phyloP scores from a whole-genome alignment of 2,113 vertebrate species.

The Thalassoma bifasciatum region DNA sequence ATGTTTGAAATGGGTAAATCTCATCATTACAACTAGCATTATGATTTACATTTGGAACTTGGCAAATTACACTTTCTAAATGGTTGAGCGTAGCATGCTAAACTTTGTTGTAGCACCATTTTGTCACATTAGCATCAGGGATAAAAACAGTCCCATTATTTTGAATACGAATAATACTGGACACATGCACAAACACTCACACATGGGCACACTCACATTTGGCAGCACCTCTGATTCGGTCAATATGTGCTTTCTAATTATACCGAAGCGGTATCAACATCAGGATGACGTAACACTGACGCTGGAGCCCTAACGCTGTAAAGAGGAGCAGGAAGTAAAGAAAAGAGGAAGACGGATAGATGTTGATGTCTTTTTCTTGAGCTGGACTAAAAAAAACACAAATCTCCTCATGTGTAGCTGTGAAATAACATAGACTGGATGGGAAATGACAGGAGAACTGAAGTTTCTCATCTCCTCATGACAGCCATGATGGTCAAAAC shows the following conservation, averaged over 20 bases:
- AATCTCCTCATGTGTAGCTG: conserved; percentile 41
- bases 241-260: conserved; percentile 71
- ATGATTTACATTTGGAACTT: too few species aligned
- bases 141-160: neutral
- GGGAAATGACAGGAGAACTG: conserved; percentile 60
- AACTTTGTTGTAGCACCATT: neutral
- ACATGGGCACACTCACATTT: conserved; percentile 37
- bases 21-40: too few species aligned
- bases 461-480: conserved; percentile 50
- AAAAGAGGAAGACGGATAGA: conserved; percentile 13
- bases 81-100: neutral
- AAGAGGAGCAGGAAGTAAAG: conserved; percentile 3
- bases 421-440: conserved; percentile 62
- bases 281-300: conserved; percentile 49
- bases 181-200: conserved; percentile 9
- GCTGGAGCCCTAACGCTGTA: conserved; percentile 31
- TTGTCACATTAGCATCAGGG: neutral
- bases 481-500: conserved; percentile 63
- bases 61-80: too few species aligned
- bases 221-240: conserved; percentile 41
- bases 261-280: conserved; percentile 59
- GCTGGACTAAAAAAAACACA: conserved; percentile 60
- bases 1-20: too few species aligned
- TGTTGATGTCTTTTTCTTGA: conserved; percentile 61
- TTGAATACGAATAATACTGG: neutral